A percentile compares a stretch with the other conserved stretches of the same genome.
These are phyloP conservation scores for Xyliphius kryptos DNA, from an alignment of 2,113 vertebrate genomes.

Conservation along the genomic window DNA sequence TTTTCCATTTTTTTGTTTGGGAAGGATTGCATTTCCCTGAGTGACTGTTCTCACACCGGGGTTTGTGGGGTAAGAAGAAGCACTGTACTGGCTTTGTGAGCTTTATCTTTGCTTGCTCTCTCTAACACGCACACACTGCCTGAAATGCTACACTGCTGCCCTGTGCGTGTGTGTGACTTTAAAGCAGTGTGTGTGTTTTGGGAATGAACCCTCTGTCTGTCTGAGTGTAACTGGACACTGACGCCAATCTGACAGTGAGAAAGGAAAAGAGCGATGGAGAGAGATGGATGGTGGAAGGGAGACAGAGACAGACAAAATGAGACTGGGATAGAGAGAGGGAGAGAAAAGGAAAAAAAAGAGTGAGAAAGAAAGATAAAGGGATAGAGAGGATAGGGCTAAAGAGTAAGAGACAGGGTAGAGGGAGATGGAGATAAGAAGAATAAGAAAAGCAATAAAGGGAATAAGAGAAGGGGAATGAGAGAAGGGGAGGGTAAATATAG, in stretches of 20 bases:
- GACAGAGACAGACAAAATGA: slow-evolving; percentile 47
- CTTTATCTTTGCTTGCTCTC: neutral
- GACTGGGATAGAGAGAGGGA: too few species aligned
- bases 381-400: too few species aligned
- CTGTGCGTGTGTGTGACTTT: neutral
- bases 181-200: too few species aligned
- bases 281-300: too few species aligned
- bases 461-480: too few species aligned
- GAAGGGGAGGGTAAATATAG: too few species aligned
- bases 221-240: slow-evolving; percentile 40
- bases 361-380: too few species aligned
- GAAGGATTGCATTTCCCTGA: slow-evolving; percentile 32
- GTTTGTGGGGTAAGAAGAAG: slow-evolving; percentile 30
- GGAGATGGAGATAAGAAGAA: too few species aligned
- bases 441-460: too few species aligned
- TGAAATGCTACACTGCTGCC: neutral
- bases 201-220: slow-evolving; percentile 2
- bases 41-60: slow-evolving; percentile 31
- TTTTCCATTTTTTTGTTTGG: neutral
- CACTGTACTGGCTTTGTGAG: neutral
- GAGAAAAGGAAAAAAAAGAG: slow-evolving; percentile 65
- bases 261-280: slow-evolving; percentile 43
- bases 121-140: too few species aligned
- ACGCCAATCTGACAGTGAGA: slow-evolving; percentile 44
- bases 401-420: too few species aligned